These are phyloP conservation scores for Parapsyche elsis DNA, from an alignment of 1,140 invertebrate genomes.

Conservation along the genomic window DNA sequence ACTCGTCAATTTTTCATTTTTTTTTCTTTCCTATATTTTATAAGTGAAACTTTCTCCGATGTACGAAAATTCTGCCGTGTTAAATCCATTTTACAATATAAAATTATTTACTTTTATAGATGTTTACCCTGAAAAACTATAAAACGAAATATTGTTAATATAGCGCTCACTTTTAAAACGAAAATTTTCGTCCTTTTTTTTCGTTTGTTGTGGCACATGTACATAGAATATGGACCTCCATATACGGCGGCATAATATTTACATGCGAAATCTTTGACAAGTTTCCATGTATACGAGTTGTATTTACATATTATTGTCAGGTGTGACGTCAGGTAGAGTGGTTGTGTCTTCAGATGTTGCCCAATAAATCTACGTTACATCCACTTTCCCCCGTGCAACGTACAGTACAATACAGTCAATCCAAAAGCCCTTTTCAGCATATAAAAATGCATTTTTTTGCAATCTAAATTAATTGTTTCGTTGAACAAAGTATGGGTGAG, in stretches of 20 bases:
- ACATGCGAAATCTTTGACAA: not conserved
- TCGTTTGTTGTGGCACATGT: too few relatives aligned
- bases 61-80: not conserved
- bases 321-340: not conserved
- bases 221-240: too few relatives aligned
- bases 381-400: not conserved
- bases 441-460: too few relatives aligned
- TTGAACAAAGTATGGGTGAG: too few relatives aligned
- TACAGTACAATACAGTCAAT: not conserved
- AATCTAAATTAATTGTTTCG: too few relatives aligned
- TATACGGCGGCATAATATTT: too few relatives aligned
- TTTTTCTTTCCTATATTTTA: not conserved
- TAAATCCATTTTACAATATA: not conserved
- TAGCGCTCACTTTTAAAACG: too few relatives aligned
- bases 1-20: constrained; percentile 6
- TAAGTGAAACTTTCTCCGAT: not conserved
- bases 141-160: too few relatives aligned
- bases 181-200: too few relatives aligned
- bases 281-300: not conserved
- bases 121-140: too few relatives aligned
- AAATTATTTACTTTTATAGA: not conserved
- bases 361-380: not conserved
- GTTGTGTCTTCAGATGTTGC: not conserved
- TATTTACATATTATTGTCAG: constrained; percentile 17
- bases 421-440: not conserved